These are phyloP conservation scores for Oreotrochilus melanogaster DNA, from an alignment of 2,113 vertebrate species.

Conservation along the genomic window DNA sequence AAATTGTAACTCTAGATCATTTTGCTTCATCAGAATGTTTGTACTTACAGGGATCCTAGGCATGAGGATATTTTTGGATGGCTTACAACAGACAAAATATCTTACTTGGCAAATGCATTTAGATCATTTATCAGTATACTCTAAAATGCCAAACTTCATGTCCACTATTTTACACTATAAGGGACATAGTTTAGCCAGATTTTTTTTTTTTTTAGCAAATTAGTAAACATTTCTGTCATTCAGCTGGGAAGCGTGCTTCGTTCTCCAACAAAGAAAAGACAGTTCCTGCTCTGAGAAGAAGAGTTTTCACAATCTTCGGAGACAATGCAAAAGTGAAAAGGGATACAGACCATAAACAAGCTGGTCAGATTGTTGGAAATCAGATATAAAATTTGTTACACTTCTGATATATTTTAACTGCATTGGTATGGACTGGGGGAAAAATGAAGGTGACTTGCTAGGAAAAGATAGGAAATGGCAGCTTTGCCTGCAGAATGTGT, in stretches of 20 bases:
- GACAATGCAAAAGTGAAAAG: not conserved
- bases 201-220: not conserved
- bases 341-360: not conserved
- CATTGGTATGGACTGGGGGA: not conserved
- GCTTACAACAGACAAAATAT: conserved; percentile 8
- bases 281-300: not conserved
- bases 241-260: not conserved
- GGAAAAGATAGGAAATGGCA: not conserved
- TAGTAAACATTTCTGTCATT: not conserved
- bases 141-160: not conserved
- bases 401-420: not conserved
- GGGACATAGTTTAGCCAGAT: not conserved
- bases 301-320: not conserved
- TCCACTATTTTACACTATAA: not conserved
- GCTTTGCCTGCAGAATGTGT: not conserved
- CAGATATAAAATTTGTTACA: not conserved
- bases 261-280: not conserved
- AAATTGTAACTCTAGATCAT: conserved; percentile 34
- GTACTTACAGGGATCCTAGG: conserved; percentile 4
- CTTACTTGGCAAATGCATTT: conserved; percentile 28
- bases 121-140: conserved; percentile 5
- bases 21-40: conserved; percentile 46
- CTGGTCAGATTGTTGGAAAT: not conserved
- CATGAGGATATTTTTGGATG: conserved; percentile 41
- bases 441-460: not conserved